Conservation (phyloP, 1,140 invertebrate species). For the Steinernema feltiae region DNA sequence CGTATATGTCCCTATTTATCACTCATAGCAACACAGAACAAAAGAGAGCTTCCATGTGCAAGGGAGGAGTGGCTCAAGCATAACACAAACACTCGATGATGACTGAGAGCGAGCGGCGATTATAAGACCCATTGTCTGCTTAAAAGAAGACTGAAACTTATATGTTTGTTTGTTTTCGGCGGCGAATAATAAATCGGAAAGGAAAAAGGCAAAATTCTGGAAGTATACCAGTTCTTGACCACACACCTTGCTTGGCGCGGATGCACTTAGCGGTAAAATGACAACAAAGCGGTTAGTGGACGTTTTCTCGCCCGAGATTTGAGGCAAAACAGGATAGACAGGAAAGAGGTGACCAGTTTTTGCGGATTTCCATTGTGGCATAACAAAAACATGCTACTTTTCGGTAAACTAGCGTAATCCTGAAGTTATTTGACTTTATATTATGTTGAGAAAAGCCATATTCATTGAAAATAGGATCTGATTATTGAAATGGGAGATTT, state of each 20-base stretch:
- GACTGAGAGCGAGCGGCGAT: neutral
- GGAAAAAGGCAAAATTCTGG: too few relatives aligned
- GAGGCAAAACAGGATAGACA: slow-evolving; percentile 1
- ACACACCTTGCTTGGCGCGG: neutral
- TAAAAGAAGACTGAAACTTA: neutral
- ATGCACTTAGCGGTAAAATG: neutral
- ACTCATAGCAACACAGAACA: too few relatives aligned
- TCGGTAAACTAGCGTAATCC: too few relatives aligned
- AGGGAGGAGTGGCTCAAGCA: too few relatives aligned
- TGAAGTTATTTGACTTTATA: too few relatives aligned
- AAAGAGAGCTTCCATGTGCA: too few relatives aligned
- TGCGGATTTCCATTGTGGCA: neutral
- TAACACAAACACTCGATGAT: too few relatives aligned
- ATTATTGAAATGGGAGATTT: too few relatives aligned
- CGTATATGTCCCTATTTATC: too few relatives aligned
- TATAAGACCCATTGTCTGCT: neutral
- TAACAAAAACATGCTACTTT: neutral
- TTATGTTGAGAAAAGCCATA: too few relatives aligned
- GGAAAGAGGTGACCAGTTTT: neutral
- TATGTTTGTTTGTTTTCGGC: neutral
- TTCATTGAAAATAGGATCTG: too few relatives aligned
- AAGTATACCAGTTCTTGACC: slow-evolving; percentile 8
- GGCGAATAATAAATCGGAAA: too few relatives aligned
- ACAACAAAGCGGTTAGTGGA: neutral
- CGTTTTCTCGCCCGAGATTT: neutral